A percentile compares a stretch with the other conserved stretches of the same genome.
Evolutionary conservation across 2,797 vertebrate genomes (phyloP).

Genomic region (Micromesistius poutassou): DNA sequence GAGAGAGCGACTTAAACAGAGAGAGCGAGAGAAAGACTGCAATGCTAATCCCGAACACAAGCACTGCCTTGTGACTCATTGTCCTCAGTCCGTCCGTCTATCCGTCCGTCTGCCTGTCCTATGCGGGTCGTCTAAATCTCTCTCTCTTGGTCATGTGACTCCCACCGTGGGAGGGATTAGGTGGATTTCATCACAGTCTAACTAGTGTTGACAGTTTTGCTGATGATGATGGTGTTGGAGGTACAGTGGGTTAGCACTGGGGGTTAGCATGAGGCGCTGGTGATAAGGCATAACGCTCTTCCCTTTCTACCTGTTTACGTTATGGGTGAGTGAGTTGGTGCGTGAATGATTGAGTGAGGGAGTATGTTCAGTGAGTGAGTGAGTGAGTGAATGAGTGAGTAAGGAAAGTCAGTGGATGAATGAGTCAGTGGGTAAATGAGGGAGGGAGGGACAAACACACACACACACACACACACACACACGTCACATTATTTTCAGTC

Average conservation of each 20-base stretch:
- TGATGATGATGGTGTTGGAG: not conserved
- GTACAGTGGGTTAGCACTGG: not conserved
- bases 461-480: not conserved
- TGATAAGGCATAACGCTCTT: not conserved
- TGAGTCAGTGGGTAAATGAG: not conserved
- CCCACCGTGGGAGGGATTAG: not conserved
- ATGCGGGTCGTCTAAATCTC: conserved; percentile 27
- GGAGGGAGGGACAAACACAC: not conserved
- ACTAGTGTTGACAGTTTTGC: not conserved
- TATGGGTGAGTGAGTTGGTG: too few relatives aligned
- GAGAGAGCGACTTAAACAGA: not conserved
- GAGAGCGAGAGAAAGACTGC: not conserved
- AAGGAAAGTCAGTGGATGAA: not conserved
- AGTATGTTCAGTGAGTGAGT: too few relatives aligned
- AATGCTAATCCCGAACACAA: conserved; percentile 39
- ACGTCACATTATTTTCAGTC: not conserved
- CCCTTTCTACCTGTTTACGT: too few relatives aligned
- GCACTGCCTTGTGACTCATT: conserved; percentile 55
- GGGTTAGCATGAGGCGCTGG: not conserved
- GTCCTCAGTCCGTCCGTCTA: not conserved
- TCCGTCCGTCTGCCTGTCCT: not conserved
- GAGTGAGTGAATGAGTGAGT: not conserved
- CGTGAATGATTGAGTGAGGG: not conserved
- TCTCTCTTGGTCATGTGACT: not conserved
- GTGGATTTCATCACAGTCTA: not conserved